These are phyloP conservation scores for Garrulus glandarius DNA, from an alignment of 2,797 vertebrate genomes.

Conservation along the genomic window DNA sequence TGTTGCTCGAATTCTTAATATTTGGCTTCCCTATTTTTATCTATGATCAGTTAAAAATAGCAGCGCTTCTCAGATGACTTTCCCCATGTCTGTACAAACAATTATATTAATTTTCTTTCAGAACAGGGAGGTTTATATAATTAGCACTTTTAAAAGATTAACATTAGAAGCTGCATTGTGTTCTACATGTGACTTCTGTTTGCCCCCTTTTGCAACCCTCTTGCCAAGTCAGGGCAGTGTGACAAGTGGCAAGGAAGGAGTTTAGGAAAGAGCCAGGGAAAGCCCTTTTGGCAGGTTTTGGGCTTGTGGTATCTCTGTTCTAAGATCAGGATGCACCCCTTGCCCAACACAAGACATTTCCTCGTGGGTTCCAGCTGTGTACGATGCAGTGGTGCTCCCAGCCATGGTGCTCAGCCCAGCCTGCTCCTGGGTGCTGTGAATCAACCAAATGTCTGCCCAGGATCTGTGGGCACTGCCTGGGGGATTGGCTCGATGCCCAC, in stretches of 20 bases:
- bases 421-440: not conserved
- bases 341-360: not conserved
- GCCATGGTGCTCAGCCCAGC: not conserved
- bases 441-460: accelerated
- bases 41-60: not conserved
- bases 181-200: not conserved
- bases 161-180: not conserved
- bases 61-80: not conserved
- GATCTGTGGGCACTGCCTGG: not conserved
- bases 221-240: not conserved
- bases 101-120: not conserved
- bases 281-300: not conserved
- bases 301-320: not conserved
- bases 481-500: not conserved
- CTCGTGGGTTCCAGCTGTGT: not conserved
- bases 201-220: not conserved
- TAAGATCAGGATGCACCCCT: not conserved
- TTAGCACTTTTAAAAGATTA: not conserved
- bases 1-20: not conserved
- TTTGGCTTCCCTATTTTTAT: not conserved
- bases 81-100: not conserved
- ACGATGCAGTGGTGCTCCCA: not conserved
- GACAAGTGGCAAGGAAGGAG: not conserved
- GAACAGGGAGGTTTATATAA: not conserved
- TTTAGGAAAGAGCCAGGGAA: not conserved